Percentiles rank a stretch among this genome's conserved stretches.
These are phyloP conservation scores for Physeter macrocephalus DNA, from an alignment of 2,113 vertebrate species.

Conservation along the genomic window DNA sequence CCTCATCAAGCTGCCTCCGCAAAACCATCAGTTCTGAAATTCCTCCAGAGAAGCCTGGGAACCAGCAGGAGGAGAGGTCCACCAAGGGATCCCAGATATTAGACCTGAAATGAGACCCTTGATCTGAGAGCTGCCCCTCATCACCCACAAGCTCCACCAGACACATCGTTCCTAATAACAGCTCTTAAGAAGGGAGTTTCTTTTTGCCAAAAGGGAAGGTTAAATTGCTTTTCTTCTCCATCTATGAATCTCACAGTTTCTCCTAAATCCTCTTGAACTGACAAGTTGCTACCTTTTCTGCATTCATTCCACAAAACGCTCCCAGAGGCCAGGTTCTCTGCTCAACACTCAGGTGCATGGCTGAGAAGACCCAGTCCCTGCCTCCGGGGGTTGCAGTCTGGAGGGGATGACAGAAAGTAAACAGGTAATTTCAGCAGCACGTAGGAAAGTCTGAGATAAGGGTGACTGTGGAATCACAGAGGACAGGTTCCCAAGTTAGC, in stretches of 20 bases:
- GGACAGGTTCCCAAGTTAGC: background rate
- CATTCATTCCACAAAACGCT: background rate
- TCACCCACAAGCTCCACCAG: background rate
- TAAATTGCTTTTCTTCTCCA: slow-evolving; percentile 40
- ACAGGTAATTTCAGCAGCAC: background rate
- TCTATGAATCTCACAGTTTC: slow-evolving; percentile 4
- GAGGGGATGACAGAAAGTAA: background rate
- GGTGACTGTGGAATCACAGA: background rate
- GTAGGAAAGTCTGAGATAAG: background rate
- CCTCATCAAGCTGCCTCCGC: background rate
- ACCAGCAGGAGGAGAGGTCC: background rate
- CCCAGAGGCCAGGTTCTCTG: background rate
- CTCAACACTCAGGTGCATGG: background rate
- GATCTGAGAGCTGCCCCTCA: background rate
- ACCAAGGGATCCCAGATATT: background rate
- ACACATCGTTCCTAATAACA: background rate
- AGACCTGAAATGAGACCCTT: background rate
- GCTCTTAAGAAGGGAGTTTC: background rate
- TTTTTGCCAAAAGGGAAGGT: slow-evolving; percentile 25
- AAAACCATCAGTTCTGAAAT: background rate
- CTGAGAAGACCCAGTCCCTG: background rate
- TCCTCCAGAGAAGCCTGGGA: background rate
- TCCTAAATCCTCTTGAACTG: background rate
- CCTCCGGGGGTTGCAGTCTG: background rate
- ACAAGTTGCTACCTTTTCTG: background rate